Base-by-base conservation (phyloP, 2,888 invertebrate genomes). In the Flexamia atlantica region DNA sequence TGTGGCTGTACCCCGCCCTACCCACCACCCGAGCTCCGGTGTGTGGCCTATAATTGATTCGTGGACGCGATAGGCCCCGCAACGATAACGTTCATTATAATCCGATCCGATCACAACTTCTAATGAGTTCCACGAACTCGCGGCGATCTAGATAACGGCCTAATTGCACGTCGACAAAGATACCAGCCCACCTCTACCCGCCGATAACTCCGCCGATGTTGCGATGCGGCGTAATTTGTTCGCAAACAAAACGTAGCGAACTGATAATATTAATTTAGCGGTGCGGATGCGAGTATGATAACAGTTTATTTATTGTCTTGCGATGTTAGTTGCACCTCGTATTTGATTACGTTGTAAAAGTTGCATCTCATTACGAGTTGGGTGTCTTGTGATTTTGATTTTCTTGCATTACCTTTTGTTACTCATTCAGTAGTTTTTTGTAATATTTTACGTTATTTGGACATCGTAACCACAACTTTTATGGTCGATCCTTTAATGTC, bases 91-190 rank as follows among this genome's bases (percentile, higher is more conserved):
- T 86, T 84, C 85, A 87, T 87, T 87, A 87, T 87, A 87, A 85
- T 84, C 85, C 85, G 87, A 87, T 87, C 84, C 81, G 85, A 87
- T 87, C 87, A 84, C 86, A 87, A 87, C 87, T 87, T 86, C 86
- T 87, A 87, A 87, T 87, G 87, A 87, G 87, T 87, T 87, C 87
- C 85, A 86, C 85, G 85, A 86, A 86, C 82, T 83, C 81, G 68
- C 74, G 32, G 46, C 64, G 81, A 85, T 85, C 83, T 82, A 70
- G 85, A 86, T 85, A 85, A 86, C 74, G 84, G 83, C 80, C 86
- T 86, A 86, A 86, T 86, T 86, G 87, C 85, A 50, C 83, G 82
- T 84, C 86, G 68, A 82, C 83, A 83, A 74, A 83, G 86, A 86
- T 86, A 86, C 81, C 76, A 53, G n/a, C 79, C 50, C 28, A 79